phyloP scores from a whole-genome alignment of 2,113 vertebrate species.

The Smithornis capensis region DNA sequence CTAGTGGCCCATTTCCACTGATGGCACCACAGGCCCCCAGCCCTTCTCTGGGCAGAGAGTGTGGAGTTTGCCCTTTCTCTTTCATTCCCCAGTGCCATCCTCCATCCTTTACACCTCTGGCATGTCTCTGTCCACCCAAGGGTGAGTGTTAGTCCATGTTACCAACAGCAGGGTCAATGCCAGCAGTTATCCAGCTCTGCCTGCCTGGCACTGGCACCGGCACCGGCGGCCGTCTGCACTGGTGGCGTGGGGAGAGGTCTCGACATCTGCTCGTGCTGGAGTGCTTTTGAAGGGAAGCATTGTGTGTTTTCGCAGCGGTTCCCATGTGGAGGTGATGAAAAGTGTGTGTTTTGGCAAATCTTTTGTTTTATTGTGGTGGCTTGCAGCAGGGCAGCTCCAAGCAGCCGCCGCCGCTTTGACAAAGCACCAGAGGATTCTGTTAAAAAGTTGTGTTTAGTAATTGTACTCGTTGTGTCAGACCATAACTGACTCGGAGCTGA shows the following conservation, averaged over 20 bases:
- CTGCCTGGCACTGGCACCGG: not conserved
- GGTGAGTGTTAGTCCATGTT: no score
- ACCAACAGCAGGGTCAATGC: not conserved
- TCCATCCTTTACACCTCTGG: accelerated
- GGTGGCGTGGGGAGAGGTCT: not conserved
- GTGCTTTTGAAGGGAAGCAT: constrained; percentile 47
- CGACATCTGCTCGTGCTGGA: constrained; percentile 40
- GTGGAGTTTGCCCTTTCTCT: accelerated
- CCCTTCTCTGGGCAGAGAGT: not conserved
- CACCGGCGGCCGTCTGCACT: accelerated
- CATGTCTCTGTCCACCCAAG: accelerated
- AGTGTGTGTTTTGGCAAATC: constrained; percentile 79
- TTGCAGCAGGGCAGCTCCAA: constrained; percentile 73
- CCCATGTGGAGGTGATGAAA: constrained; percentile 67
- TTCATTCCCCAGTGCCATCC: accelerated
- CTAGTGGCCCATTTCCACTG: accelerated
- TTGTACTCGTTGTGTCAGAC: constrained; percentile 87
- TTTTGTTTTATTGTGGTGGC: constrained; percentile 79
- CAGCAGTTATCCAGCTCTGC: not conserved
- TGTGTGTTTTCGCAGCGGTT: constrained; percentile 44
- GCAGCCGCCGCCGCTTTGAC: constrained; percentile 79
- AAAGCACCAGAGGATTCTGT: constrained; percentile 88
- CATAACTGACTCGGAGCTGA: constrained; percentile 86
- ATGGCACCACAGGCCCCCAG: no score
- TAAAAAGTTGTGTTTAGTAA: constrained; percentile 89